Conservation (phyloP, 2,888 invertebrate species). For the Ommatoiulus sabulosus region DNA sequence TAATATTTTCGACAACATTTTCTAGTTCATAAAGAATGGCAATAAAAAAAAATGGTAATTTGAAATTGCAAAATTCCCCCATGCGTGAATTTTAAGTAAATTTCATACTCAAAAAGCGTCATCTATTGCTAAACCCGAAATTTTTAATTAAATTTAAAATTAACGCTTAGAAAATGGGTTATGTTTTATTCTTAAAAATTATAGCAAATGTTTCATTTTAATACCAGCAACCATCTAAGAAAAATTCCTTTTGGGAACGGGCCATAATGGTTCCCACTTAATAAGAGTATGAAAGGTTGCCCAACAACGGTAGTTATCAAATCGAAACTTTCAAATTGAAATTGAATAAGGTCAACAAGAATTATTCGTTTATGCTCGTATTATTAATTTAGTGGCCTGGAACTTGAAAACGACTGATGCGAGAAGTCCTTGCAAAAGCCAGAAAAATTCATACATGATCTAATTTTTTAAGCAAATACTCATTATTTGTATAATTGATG, state of each 20-base stretch:
- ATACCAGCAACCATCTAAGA: not conserved
- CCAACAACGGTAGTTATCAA: not conserved
- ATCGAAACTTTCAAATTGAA: not conserved
- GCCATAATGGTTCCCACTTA: too few species aligned
- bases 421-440: not conserved
- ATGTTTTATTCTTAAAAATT: too few species aligned
- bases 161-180: too few species aligned
- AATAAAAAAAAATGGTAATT: too few species aligned
- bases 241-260: not conserved
- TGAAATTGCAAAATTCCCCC: too few species aligned
- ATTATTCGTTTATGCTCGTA: not conserved
- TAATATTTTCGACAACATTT: too few species aligned
- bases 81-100: too few species aligned
- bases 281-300: not conserved
- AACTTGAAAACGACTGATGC: not conserved
- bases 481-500: not conserved
- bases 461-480: constrained; percentile 10
- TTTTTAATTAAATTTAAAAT: too few species aligned
- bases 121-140: too few species aligned
- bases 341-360: constrained; percentile 17
- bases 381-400: not conserved
- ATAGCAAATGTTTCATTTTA: too few species aligned
- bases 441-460: not conserved
- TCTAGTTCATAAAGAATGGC: too few species aligned
- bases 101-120: too few species aligned